Conservation (phyloP, 2,113 vertebrate genomes). For the Gobius niger region DNA sequence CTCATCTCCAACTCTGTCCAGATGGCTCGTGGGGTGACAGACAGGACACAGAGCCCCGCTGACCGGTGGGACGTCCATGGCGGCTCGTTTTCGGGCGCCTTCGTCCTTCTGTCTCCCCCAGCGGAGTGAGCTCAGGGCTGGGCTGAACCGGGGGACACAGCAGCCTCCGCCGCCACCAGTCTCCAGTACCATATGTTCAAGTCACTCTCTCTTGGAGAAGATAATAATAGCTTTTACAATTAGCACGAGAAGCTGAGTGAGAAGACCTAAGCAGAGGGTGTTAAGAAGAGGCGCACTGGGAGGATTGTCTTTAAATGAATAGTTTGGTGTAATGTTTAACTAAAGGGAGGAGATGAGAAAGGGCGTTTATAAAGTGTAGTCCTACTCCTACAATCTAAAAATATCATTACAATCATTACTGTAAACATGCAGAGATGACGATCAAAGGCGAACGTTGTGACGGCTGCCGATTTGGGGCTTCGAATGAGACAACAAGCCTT, state of each 20-base stretch:
- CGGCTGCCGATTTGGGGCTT: no score
- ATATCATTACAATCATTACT: no score
- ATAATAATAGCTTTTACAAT: conserved; percentile 29
- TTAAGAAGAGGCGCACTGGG: no score
- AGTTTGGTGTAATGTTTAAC: no score
- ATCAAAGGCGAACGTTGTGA: no score
- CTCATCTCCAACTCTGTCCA: not conserved
- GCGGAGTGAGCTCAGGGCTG: conserved; percentile 43
- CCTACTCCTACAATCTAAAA: no score
- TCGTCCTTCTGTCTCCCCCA: conserved; percentile 30
- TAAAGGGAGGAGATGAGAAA: no score
- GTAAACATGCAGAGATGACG: no score
- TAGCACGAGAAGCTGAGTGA: conserved; percentile 7
- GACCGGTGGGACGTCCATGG: conserved; percentile 47
- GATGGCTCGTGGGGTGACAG: not conserved
- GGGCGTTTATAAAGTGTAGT: no score
- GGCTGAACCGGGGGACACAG: conserved; percentile 38
- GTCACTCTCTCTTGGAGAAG: conserved; percentile 44
- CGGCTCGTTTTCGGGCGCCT: conserved; percentile 68
- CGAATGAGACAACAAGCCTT: no score
- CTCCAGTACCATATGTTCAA: conserved; percentile 56
- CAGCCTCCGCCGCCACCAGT: conserved; percentile 25
- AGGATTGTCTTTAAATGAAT: no score
- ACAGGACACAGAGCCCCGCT: conserved; percentile 19
- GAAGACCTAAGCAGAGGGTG: no score